These are phyloP conservation scores for Sebastes minor DNA, from an alignment of 2,797 vertebrate genomes.

Conservation along the genomic window DNA sequence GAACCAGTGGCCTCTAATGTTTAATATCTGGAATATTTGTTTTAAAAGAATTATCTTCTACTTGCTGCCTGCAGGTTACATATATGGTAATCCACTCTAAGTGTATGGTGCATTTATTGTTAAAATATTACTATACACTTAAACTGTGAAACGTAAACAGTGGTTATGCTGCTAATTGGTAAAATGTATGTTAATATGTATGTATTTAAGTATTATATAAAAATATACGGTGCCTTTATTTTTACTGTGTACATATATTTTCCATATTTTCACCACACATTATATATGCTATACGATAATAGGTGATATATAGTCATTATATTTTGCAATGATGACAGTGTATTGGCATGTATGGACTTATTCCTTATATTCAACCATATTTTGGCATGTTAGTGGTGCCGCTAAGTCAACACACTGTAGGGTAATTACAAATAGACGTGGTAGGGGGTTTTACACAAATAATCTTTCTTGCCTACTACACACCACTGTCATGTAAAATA, in stretches of 20 bases:
- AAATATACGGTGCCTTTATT: background rate
- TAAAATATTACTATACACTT: background rate
- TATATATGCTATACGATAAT: background rate
- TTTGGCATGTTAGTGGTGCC: background rate
- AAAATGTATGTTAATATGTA: too few relatives aligned
- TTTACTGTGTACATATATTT: background rate
- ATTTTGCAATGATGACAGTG: background rate
- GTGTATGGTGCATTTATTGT: background rate
- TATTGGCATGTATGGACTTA: background rate
- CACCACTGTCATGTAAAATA: background rate
- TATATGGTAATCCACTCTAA: background rate
- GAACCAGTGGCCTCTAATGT: background rate
- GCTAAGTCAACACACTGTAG: background rate
- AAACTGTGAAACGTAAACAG: background rate
- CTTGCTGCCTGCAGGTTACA: background rate
- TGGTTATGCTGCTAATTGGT: background rate
- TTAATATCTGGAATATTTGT: background rate
- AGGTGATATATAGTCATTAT: background rate
- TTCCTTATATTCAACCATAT: background rate
- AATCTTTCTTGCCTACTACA: background rate
- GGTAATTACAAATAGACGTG: background rate
- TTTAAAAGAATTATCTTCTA: background rate
- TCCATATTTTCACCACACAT: background rate
- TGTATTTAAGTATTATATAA: background rate
- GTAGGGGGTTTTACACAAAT: slow-evolving; percentile 3